Percentiles rank a stretch among this genome's conserved stretches.
Evolutionary conservation across 2,113 vertebrate species (phyloP).

Genomic region (Gambusia holbrooki): DNA sequence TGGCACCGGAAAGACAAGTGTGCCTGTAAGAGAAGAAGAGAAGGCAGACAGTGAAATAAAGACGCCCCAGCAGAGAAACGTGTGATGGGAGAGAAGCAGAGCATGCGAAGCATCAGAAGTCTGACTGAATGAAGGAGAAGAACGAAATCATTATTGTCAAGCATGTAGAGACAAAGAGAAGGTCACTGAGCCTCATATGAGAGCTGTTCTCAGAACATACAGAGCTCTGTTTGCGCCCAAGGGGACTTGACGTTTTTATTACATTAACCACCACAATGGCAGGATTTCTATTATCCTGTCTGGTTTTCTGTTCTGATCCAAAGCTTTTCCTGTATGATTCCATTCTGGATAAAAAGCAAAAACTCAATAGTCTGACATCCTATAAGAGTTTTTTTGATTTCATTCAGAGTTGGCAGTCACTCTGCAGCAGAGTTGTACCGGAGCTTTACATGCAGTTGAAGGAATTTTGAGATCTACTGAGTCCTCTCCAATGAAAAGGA

Average conservation of each 20-base stretch:
- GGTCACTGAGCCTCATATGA: slow-evolving; percentile 24
- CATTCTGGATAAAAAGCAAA: slow-evolving; percentile 3
- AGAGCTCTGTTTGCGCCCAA: slow-evolving; percentile 45
- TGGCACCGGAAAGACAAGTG: slow-evolving; percentile 45
- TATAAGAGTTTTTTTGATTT: slow-evolving; percentile 1
- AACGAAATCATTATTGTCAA: slow-evolving; percentile 16
- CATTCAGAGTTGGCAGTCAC: slow-evolving; percentile 15
- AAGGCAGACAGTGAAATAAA: slow-evolving; percentile 22
- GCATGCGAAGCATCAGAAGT: neutral
- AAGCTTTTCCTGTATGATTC: slow-evolving; percentile 38
- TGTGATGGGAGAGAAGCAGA: neutral
- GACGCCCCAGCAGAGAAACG: slow-evolving; percentile 10
- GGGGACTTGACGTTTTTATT: slow-evolving; percentile 63
- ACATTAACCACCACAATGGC: slow-evolving; percentile 60
- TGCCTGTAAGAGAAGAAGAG: slow-evolving; percentile 39
- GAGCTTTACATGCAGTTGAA: neutral
- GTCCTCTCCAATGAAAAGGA: neutral
- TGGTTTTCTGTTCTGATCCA: slow-evolving; percentile 28
- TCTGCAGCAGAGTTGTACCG: neutral
- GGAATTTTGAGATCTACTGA: slow-evolving; percentile 9
- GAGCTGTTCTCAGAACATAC: slow-evolving; percentile 47
- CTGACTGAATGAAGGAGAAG: slow-evolving; percentile 30
- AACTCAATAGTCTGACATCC: slow-evolving; percentile 30
- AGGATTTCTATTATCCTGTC: slow-evolving; percentile 43
- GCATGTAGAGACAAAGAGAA: slow-evolving; percentile 14